Conservation (phyloP, 2,888 invertebrate genomes). For the Apamea epomidion region DNA sequence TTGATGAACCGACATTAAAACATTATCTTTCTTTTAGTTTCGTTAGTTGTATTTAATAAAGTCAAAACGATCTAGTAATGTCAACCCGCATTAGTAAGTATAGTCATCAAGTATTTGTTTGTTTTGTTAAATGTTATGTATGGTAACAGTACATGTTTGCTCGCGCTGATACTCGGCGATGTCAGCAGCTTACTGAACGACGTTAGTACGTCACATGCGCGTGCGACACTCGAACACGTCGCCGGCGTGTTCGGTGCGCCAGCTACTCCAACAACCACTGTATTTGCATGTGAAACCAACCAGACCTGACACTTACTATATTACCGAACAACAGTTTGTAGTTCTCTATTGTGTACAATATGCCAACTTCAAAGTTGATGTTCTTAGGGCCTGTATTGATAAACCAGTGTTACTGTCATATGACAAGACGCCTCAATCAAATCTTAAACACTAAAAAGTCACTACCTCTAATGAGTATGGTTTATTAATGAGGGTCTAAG, state of each 20-base stretch:
- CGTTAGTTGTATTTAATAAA: constrained; percentile 20
- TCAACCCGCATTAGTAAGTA: not conserved
- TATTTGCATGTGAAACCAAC: constrained; percentile 55
- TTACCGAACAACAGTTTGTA: constrained; percentile 23
- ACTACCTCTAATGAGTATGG: not conserved
- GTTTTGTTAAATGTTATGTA: constrained; percentile 4
- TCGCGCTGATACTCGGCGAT: constrained; percentile 29
- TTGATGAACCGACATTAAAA: not conserved
- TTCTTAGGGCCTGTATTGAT: not conserved
- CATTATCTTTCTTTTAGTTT: not conserved
- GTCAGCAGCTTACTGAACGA: constrained; percentile 42
- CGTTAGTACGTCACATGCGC: constrained; percentile 26
- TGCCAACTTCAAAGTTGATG: not conserved
- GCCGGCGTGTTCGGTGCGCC: constrained; percentile 17
- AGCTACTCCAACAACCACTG: constrained; percentile 10
- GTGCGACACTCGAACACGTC: constrained; percentile 10
- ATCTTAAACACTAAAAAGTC: not conserved
- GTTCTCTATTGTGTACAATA: constrained; percentile 30
- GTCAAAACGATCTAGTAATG: not conserved
- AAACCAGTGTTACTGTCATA: not conserved
- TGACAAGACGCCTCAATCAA: not conserved
- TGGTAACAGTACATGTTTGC: not conserved
- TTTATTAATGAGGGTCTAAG: constrained; percentile 13
- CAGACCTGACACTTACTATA: constrained; percentile 47
- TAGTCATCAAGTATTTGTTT: constrained; percentile 6